Percentiles rank a stretch among this genome's conserved stretches.
Conservation (phyloP, 2,113 vertebrate species). For the Hypocryptadius cinnamomeus region DNA sequence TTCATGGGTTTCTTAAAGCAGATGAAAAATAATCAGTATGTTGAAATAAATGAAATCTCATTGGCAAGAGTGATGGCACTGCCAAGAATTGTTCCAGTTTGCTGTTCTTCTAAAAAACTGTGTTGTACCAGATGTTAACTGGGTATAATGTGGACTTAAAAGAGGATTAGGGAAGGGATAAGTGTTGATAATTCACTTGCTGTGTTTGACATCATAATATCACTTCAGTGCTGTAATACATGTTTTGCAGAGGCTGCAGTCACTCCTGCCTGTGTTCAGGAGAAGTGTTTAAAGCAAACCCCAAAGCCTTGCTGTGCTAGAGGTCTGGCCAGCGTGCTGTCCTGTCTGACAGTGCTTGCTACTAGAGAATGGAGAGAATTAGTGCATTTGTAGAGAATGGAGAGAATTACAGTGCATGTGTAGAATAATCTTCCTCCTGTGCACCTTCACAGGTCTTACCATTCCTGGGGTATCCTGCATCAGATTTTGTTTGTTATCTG, state of each 20-base stretch:
- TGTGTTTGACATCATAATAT: background rate
- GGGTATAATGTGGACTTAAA: background rate
- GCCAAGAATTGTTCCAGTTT: background rate
- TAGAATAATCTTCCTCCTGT: background rate
- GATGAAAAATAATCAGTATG: background rate
- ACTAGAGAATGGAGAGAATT: background rate
- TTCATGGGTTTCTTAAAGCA: background rate
- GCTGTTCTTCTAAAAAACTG: background rate
- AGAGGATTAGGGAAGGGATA: background rate
- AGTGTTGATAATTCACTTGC: background rate
- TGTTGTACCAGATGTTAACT: background rate
- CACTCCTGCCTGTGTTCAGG: background rate
- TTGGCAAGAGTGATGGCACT: background rate
- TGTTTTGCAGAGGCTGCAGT: background rate
- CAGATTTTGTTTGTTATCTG: background rate
- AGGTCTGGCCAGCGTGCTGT: background rate
- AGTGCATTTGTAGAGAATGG: fast-evolving
- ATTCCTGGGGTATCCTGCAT: background rate
- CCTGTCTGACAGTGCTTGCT: background rate
- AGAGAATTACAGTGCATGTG: fast-evolving
- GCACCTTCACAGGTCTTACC: background rate
- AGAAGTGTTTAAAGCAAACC: background rate
- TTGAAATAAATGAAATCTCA: background rate
- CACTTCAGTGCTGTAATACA: background rate
- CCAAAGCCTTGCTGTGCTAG: background rate